Base-by-base conservation (phyloP, 2,888 invertebrate species). In the Oligia fasciuncula region DNA sequence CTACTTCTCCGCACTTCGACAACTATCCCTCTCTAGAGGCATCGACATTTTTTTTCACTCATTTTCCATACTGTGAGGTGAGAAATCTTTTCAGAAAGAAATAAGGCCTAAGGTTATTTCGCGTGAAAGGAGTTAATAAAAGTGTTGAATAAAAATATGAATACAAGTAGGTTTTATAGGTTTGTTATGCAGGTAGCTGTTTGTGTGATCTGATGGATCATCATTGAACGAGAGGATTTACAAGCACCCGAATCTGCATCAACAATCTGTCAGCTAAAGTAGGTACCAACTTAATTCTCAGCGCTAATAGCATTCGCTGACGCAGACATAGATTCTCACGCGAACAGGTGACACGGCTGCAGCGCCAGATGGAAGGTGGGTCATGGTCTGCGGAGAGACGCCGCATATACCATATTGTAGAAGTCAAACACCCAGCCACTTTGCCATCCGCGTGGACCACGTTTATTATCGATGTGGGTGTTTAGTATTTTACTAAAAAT, bases 21-120 rank as follows among this genome's bases (percentile, higher is more conserved):
- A 85, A 84, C 66, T 80, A 85, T 87, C 51, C 51, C 23, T 76
- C 84, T 73, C 80, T 43, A 23, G 87, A 75, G 84, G 17, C 23
- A 29, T 0, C 11, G 19, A 67, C 14, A 63, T 67, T 67, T 84
- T 68, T 68, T 73, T 75, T 46, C 43, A 54, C 69, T 75, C 43
- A 62, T 66, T 40, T 75, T 66, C 46, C 14, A 40, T 65, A 51
- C 17, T 11, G 73, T 65, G 13, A 75, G 43, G 68, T 68, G 73
- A 76, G 51, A 68, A 68, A 73, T 68, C 23, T 60, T 87, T 73
- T 29, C 43, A 46, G 23, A 63, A 57, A 57, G 23, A 67, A 57
- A 77, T 66, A 83, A 29, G 17, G 71, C 43, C 54, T 63, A 17
- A 54, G 19, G 2, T 35, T 66, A 49, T 70, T 54, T 46, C 11